A percentile compares a stretch with the other conserved stretches of the same genome.
Conservation (phyloP, 2,113 vertebrate genomes). For the Rhinoderma darwinii region DNA sequence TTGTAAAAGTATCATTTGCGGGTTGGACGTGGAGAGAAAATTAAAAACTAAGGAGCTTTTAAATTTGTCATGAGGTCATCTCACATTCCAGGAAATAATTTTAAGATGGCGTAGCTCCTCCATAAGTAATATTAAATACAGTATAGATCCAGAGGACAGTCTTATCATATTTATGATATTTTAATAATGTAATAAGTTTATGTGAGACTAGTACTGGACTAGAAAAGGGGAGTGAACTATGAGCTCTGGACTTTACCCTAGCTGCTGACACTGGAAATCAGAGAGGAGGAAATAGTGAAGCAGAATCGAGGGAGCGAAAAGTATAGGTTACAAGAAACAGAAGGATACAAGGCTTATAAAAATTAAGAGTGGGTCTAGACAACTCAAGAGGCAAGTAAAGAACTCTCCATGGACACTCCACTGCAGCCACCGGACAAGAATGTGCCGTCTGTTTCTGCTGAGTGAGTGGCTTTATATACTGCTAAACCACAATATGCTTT, state of each 20-base stretch:
- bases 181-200: not conserved
- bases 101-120: too few species aligned
- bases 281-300: not conserved
- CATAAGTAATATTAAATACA: too few species aligned
- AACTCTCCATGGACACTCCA: slow-evolving; percentile 23
- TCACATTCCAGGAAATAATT: too few species aligned
- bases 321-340: not conserved
- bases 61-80: too few species aligned
- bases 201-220: not conserved
- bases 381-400: not conserved
- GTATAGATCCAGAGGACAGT: too few species aligned
- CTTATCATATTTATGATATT: not conserved
- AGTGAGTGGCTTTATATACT: slow-evolving; percentile 28
- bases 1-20: too few species aligned
- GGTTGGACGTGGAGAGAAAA: too few species aligned
- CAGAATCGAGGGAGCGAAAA: not conserved
- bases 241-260: slow-evolving; percentile 32
- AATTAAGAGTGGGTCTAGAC: too few species aligned
- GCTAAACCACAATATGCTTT: not conserved
- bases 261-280: slow-evolving; percentile 5
- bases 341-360: not conserved
- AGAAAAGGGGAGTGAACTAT: slow-evolving; percentile 22
- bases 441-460: not conserved
- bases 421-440: not conserved
- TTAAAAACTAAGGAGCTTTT: too few species aligned